Percentiles rank a stretch among this genome's conserved stretches.
Evolutionary conservation across 1,140 invertebrate species (phyloP).

Genomic region (Helicorthomorpha holstii): DNA sequence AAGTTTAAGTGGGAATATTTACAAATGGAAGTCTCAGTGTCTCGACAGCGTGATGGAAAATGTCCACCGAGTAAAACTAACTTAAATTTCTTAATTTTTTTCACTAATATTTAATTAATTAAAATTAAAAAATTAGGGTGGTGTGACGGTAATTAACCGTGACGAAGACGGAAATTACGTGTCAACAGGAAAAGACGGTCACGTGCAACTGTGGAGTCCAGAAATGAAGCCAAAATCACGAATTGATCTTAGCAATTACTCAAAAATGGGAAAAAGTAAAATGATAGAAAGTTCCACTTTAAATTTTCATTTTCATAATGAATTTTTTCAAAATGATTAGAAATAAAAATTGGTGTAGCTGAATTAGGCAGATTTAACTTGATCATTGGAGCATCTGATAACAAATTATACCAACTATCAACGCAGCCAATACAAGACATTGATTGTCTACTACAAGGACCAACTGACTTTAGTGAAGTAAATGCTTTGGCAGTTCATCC

Average conservation of each 20-base stretch:
- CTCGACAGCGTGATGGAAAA: not conserved
- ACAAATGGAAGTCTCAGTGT: not conserved
- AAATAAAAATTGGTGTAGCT: not conserved
- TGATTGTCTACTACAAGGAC: not conserved
- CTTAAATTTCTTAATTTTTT: not conserved
- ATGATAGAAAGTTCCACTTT: too few relatives aligned
- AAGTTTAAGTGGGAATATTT: not conserved
- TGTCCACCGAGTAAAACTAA: not conserved
- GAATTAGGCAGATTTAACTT: not conserved
- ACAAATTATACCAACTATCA: not conserved
- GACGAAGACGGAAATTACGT: not conserved
- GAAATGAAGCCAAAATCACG: not conserved
- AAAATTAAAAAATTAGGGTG: not conserved
- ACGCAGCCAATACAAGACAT: not conserved
- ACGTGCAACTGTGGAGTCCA: not conserved
- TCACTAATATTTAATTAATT: not conserved
- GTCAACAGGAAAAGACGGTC: not conserved
- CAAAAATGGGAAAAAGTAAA: not conserved
- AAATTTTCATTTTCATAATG: not conserved
- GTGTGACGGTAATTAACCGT: not conserved
- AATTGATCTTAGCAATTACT: not conserved
- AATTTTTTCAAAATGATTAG: not conserved
- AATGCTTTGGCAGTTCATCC: not conserved
- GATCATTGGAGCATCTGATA: not conserved
- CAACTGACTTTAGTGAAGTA: not conserved